Evolutionary conservation across 2,113 vertebrate genomes (phyloP), one percentile per base, ranked within the genome.

Genomic region (Aleadryas rufinucha): DNA sequence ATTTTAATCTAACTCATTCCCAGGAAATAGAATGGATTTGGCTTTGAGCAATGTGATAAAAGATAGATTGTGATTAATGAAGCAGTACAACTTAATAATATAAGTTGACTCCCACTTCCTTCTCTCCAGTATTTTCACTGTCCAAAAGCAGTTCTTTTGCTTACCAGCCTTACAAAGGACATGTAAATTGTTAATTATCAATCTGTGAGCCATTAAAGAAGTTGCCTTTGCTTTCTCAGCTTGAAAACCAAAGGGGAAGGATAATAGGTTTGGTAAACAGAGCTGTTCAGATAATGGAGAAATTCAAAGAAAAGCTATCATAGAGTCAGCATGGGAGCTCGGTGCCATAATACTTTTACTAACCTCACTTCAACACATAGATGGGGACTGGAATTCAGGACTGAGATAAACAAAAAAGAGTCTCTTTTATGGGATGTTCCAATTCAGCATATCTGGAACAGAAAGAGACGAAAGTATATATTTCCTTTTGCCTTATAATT

Each of bases 101-200:
- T 94, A 98, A 98, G 97, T 96, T 98, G 97, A 97, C 96, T 98
- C 93, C 97, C 31, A 88, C 94, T 98, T 98, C 91, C 92, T 98
- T 97, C 96, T 98, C 96, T 91, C 89, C 53, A 76, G 96, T 97
- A 90, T 97, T 98, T 97, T 98, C 97, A 97, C 97, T 98, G 97
- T 97, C 98, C 98, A 98, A 98, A 97, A 98, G 95, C 96, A 98
- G 94, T 98, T 98, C 93, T 98, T 98, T 98, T 96, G 97, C 97
- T 98, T 97, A 97, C 93, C 97, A 98, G 97, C 39, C 39, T 61
- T 76, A 37, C 41, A 96, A 98, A 98, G 98, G 98, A 98, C 97
- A 89, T 97, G 96, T 98, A 98, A 98, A 98, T 98, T 98, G 98
- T 97, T 98, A 98, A 98, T 98, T 98, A 98, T 98, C 98, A 98